Base-by-base conservation (phyloP, 2,113 vertebrate genomes). In the Dasyornis broadbenti region DNA sequence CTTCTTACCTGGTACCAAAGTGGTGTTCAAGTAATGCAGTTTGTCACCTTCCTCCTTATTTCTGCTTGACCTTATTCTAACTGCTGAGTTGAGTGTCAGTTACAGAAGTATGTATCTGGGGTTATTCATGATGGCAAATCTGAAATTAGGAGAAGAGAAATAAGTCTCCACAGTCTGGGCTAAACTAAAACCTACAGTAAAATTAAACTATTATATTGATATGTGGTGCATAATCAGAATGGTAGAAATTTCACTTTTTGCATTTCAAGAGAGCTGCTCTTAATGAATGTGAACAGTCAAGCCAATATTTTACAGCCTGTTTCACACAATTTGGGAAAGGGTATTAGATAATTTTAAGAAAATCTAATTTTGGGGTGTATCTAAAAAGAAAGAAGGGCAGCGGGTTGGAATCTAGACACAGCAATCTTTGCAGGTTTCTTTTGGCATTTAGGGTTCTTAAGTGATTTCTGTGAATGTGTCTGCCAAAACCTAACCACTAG, bases 401-500 rank as follows among this genome's bases (percentile, higher is more conserved):
- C 0, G 1, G 8, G 8, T 20, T 82, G 54, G 23, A 80, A 39
- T 83, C 24, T 66, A n/a, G 69, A 22, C 13, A 40, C 12, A 52
- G 22, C 20, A 49, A 19, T 73, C 24, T 85, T 37, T 39, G 24
- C 45, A 71, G 16, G 17, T 56, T 88, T 95, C 14, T 21, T 69
- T 47, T 77, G n/a, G 5, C 35, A 86, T 86, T 81, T 66, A 64
- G 27, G 35, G 15, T 11, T 70, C 40, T 45, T 33, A 53, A 72
- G 42, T 20, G 52, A 56, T 60, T 88, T 82, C 35, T 90, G 42
- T 73, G 33, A 40, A 76, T 27, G 18, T 66, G 69, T 86, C 72
- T 95, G 71, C 68, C 84, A 85, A 94, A 87, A 47, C 86, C 84
- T 90, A 69, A 22, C 93, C 95, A 93, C 93, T 92, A 97, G 94